Percentiles rank a stretch among this genome's conserved stretches.
phyloP scores from a whole-genome alignment of 2,888 invertebrate species.

The Pristionchus japonicus region DNA sequence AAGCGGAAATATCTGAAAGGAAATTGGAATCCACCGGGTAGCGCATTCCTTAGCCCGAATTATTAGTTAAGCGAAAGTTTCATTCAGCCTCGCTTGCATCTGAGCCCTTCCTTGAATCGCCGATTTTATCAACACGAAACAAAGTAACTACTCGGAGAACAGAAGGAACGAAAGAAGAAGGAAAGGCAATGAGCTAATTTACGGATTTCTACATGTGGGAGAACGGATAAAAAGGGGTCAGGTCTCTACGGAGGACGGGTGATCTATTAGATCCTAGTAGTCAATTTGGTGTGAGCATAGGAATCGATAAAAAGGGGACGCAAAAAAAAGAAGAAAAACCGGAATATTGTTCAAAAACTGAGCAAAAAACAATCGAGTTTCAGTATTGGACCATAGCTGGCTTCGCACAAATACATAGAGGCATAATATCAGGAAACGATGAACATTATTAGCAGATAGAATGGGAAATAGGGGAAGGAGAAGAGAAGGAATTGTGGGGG shows the following conservation, averaged over 20 bases:
- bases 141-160: slow-evolving; percentile 18
- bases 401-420: not conserved
- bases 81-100: not conserved
- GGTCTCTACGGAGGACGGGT: not conserved
- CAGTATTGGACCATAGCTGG: not conserved
- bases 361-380: not conserved
- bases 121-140: slow-evolving; percentile 28
- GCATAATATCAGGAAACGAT: not conserved
- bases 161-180: not conserved
- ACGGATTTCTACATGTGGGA: not conserved
- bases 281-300: slow-evolving; percentile 14
- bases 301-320: slow-evolving; percentile 20
- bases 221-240: not conserved
- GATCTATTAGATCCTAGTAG: slow-evolving; percentile 21
- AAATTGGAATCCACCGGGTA: not conserved
- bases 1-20: not conserved
- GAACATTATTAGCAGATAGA: not conserved
- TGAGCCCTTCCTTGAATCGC: not conserved
- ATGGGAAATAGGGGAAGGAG: not conserved
- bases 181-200: not conserved
- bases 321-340: not conserved
- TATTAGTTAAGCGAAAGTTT: not conserved
- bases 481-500: not conserved
- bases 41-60: not conserved
- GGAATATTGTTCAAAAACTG: not conserved